Conservation (phyloP, 2,797 vertebrate genomes). For the Xerus rutilus region DNA sequence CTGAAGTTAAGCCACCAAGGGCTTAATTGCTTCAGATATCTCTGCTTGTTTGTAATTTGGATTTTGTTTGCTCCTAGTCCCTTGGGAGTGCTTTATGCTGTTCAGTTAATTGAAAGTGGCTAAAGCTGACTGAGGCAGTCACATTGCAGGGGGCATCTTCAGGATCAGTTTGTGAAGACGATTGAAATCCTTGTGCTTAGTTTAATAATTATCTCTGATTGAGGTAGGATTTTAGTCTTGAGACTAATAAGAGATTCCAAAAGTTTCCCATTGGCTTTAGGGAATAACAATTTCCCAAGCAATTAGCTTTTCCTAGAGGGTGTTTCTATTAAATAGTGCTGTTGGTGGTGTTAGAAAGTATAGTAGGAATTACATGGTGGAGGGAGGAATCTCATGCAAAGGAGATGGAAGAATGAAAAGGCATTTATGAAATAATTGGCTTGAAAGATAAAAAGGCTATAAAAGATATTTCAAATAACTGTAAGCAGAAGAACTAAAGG, state of each 20-base stretch:
- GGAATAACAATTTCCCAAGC: constrained; percentile 76
- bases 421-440: background rate
- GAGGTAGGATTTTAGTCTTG: constrained; percentile 81
- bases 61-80: constrained; percentile 74
- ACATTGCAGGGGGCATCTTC: constrained; percentile 71
- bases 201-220: constrained; percentile 84
- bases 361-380: background rate
- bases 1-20: constrained; percentile 64
- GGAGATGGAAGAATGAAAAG: background rate
- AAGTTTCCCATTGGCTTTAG: constrained; percentile 76
- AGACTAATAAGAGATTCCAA: constrained; percentile 79
- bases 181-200: constrained; percentile 83
- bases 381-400: background rate
- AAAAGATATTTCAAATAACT: background rate
- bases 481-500: background rate
- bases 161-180: constrained; percentile 82
- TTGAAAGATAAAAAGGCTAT: background rate
- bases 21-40: constrained; percentile 80
- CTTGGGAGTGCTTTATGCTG: constrained; percentile 75
- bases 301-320: constrained; percentile 85
- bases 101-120: constrained; percentile 85
- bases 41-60: constrained; percentile 78
- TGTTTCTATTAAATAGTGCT: constrained; percentile 81
- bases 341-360: constrained; percentile 37
- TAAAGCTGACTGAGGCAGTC: constrained; percentile 80